Percentiles rank a stretch among this genome's conserved stretches.
Conservation (phyloP, 2,888 invertebrate genomes). For the Drosophila putrida region DNA sequence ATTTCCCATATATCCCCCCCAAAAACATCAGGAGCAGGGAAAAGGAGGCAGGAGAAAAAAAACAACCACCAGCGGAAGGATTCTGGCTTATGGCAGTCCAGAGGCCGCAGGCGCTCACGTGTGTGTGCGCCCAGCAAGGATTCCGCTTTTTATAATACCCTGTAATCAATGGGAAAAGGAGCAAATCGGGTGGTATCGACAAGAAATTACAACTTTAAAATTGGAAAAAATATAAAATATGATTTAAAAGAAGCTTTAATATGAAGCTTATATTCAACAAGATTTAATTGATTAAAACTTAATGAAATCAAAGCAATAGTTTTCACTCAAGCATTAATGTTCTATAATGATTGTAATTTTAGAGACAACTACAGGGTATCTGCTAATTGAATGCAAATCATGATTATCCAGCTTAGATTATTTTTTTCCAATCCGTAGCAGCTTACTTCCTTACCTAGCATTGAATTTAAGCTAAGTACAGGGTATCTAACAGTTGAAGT, state of each 20-base stretch:
- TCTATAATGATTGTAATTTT: neutral
- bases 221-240: too few relatives aligned
- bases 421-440: neutral
- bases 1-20: conserved; percentile 16
- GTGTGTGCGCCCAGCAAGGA: conserved; percentile 9
- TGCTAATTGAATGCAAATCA: neutral
- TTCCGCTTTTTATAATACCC: neutral
- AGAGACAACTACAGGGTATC: neutral
- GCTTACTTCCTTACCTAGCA: neutral
- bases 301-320: too few relatives aligned
- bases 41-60: neutral
- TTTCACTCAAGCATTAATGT: too few relatives aligned
- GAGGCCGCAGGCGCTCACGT: neutral
- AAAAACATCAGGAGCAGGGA: too few relatives aligned
- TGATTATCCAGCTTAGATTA: neutral
- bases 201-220: too few relatives aligned
- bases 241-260: too few relatives aligned
- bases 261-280: too few relatives aligned
- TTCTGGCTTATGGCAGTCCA: neutral
- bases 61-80: conserved; percentile 7
- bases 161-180: neutral
- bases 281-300: too few relatives aligned
- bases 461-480: neutral
- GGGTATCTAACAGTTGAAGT: neutral
- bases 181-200: too few relatives aligned